phyloP scores from a whole-genome alignment of 2,797 vertebrate species.

The Channa striata region DNA sequence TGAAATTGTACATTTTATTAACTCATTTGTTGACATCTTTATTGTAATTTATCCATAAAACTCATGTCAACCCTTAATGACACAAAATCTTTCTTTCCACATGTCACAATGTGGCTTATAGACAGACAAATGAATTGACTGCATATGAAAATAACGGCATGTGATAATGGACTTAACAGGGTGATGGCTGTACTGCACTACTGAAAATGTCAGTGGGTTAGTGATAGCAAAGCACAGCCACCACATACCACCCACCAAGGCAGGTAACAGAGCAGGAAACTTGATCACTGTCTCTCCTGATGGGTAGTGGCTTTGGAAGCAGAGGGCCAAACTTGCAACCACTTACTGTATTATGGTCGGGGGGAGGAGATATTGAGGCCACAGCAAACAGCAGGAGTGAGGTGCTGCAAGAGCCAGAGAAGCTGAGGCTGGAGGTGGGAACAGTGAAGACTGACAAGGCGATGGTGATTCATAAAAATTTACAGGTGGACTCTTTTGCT shows the following conservation, averaged over 20 bases:
- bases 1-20: background rate
- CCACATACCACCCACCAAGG: constrained; percentile 27
- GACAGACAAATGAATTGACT: constrained; percentile 18
- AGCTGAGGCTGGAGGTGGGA: constrained; percentile 15
- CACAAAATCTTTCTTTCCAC: background rate
- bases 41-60: background rate
- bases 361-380: constrained; percentile 40
- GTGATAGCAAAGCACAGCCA: constrained; percentile 18
- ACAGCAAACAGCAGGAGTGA: background rate
- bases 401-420: constrained; percentile 1
- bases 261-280: constrained; percentile 65
- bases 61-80: background rate
- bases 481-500: constrained; percentile 65
- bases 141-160: constrained; percentile 3
- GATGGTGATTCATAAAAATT: constrained; percentile 45
- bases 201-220: constrained; percentile 75
- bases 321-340: constrained; percentile 22
- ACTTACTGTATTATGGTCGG: constrained; percentile 47
- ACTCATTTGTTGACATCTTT: constrained; percentile 3
- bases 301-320: constrained; percentile 6
- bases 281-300: constrained; percentile 51
- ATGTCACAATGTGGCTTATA: background rate
- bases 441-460: constrained; percentile 41
- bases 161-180: constrained; percentile 28
- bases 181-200: constrained; percentile 37